Percentiles rank a stretch among this genome's conserved stretches.
These are phyloP conservation scores for Drosophila asahinai DNA, from an alignment of 1,140 invertebrate genomes.

Conservation along the genomic window DNA sequence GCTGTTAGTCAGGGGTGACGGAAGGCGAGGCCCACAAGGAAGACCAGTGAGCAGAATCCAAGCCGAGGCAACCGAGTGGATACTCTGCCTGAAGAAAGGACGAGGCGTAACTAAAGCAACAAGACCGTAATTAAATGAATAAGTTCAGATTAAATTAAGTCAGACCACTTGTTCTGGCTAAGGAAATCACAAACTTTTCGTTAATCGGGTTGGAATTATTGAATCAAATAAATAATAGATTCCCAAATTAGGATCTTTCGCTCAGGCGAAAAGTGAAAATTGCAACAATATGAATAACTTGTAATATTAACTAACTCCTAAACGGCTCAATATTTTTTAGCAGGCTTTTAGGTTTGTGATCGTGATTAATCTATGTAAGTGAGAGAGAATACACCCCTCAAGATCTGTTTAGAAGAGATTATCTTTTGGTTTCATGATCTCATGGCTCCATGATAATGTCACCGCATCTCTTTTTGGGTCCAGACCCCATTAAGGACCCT, in stretches of 20 bases:
- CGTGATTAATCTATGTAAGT: too few species aligned
- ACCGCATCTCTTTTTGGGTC: background rate
- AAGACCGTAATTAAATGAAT: background rate
- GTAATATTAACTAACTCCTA: too few species aligned
- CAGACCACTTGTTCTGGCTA: background rate
- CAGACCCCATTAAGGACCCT: conserved; percentile 1
- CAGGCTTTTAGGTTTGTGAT: too few species aligned
- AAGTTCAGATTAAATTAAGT: too few species aligned
- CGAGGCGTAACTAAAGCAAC: background rate
- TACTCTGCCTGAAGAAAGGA: conserved; percentile 23
- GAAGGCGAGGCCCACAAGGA: background rate
- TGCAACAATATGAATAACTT: background rate
- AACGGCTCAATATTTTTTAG: too few species aligned
- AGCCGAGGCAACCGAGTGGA: conserved; percentile 1
- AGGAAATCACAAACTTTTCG: background rate
- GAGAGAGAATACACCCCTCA: background rate
- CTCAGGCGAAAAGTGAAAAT: too few species aligned
- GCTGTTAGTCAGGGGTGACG: background rate
- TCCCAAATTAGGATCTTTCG: too few species aligned
- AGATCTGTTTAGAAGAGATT: background rate
- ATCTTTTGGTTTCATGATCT: background rate
- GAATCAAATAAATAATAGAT: background rate
- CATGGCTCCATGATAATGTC: background rate
- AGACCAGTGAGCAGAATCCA: conserved; percentile 1
- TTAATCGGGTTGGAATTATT: too few species aligned